Percentiles rank a stretch among this genome's conserved stretches.
Conservation (phyloP, 2,888 invertebrate genomes). For the Prosopocoilus inquinatus region DNA sequence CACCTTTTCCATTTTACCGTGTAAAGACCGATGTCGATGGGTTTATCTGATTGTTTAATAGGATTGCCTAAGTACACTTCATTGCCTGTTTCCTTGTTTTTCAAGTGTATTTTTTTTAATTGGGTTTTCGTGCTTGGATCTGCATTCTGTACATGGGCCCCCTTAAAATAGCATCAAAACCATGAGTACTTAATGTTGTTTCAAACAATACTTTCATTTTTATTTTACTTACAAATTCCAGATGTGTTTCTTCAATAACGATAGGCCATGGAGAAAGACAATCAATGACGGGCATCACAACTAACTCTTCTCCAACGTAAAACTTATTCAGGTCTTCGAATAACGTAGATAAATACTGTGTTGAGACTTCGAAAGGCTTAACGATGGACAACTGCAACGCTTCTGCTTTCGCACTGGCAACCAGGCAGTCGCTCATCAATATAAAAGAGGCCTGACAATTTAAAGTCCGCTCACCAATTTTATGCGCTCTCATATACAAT, state of each 20-base stretch:
- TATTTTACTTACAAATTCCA: constrained; percentile 57
- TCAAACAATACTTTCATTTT: too few species aligned
- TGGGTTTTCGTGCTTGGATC: constrained; percentile 41
- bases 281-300: constrained; percentile 67
- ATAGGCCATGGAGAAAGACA: constrained; percentile 71
- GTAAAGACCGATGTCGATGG: constrained; percentile 55
- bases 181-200: too few species aligned
- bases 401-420: constrained; percentile 59
- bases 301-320: constrained; percentile 66
- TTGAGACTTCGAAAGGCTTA: constrained; percentile 69
- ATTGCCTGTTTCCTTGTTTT: constrained; percentile 54
- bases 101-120: constrained; percentile 47
- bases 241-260: constrained; percentile 61
- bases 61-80: constrained; percentile 54
- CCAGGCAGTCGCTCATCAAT: constrained; percentile 41
- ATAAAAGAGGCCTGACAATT: constrained; percentile 56
- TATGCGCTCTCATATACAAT: constrained; percentile 63
- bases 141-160: constrained; percentile 34
- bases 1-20: constrained; percentile 59
- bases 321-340: constrained; percentile 66
- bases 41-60: constrained; percentile 48
- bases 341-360: constrained; percentile 63
- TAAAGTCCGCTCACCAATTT: constrained; percentile 56
- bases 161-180: constrained; percentile 30
- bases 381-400: constrained; percentile 61